phyloP scores from a whole-genome alignment of 2,888 invertebrate genomes.

The Tricholauxania praeusta region DNA sequence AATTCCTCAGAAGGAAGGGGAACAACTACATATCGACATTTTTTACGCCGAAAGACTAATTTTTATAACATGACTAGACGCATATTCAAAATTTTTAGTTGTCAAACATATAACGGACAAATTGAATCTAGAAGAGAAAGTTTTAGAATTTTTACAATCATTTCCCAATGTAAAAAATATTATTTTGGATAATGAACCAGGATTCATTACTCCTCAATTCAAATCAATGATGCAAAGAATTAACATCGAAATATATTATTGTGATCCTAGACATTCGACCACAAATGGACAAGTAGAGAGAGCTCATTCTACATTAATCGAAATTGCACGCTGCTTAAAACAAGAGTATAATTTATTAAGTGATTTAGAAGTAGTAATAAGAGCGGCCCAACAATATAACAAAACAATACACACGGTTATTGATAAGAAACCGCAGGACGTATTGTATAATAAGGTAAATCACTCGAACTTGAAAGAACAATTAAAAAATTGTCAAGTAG shows the following conservation, averaged over 20 bases:
- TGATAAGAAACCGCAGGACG: conserved; percentile 33
- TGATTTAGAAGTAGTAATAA: conserved; percentile 27
- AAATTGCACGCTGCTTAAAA: conserved; percentile 29
- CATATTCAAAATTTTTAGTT: conserved; percentile 42
- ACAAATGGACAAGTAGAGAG: conserved; percentile 31
- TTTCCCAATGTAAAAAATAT: conserved; percentile 32
- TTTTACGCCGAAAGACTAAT: conserved; percentile 40
- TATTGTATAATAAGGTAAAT: conserved; percentile 34
- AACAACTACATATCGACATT: conserved; percentile 39
- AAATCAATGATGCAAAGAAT: conserved; percentile 41
- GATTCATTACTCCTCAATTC: no score
- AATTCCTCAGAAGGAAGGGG: conserved; percentile 42
- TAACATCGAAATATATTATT: conserved; percentile 36
- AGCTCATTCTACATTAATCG: conserved; percentile 31
- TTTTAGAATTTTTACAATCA: conserved; percentile 28
- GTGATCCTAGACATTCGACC: conserved; percentile 25
- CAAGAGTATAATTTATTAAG: conserved; percentile 31
- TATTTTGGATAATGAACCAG: conserved; percentile 20
- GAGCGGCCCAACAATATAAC: conserved; percentile 39
- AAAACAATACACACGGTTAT: conserved; percentile 37
- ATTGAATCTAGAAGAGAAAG: conserved; percentile 37
- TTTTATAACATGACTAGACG: conserved; percentile 36
- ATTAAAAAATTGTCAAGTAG: no score
- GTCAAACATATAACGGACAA: conserved; percentile 37
- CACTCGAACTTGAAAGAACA: neutral